Evolutionary conservation across 2,797 vertebrate genomes (phyloP), one percentile per base, ranked within the genome.

Genomic region (Malacoctenus gilli): DNA sequence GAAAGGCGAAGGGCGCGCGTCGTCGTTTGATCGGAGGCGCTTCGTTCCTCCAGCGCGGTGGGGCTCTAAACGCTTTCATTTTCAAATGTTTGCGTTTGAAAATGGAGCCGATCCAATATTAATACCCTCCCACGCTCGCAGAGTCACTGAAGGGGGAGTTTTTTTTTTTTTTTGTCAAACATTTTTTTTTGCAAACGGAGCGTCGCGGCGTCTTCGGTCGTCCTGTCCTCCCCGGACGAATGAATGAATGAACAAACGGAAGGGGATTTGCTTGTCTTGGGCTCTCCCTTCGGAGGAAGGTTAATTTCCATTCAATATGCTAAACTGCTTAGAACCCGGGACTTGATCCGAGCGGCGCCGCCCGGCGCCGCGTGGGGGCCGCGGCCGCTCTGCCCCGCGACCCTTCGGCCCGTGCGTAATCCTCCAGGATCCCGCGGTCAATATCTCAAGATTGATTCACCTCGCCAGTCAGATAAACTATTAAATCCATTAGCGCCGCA

Each of bases 361-460:
- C n/a, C n/a, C n/a, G n/a, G n/a, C n/a, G n/a, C n/a, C n/a, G n/a
- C n/a, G n/a, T n/a, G n/a, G n/a, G n/a, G n/a, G n/a, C n/a, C n/a
- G n/a, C n/a, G n/a, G n/a, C 49, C n/a, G 59, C 52, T 39, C 50
- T 58, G 66, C 63, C 68, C 68, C 22, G 55, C 16, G 52, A 89
- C 87, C 87, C 68, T 40, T 82, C 46, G 53, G 72, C 73, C 84
- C 70, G 32, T 72, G 66, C 35, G 66, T 88, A 87, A 91, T 90
- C 85, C 87, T 79, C 66, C 83, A 79, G 79, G 71, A 86, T 88
- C 80, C 82, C 9, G 36, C 62, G 57, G 70, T 91, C 89, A 88
- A 90, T 91, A 87, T 62, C 13, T 67, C 63, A 84, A 89, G 87
- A 92, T 88, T 89, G 88, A 92, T 91, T 89, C 82, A 90, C 82